Conservation (phyloP, 1,140 invertebrate species). For the Lucilia sericata region DNA sequence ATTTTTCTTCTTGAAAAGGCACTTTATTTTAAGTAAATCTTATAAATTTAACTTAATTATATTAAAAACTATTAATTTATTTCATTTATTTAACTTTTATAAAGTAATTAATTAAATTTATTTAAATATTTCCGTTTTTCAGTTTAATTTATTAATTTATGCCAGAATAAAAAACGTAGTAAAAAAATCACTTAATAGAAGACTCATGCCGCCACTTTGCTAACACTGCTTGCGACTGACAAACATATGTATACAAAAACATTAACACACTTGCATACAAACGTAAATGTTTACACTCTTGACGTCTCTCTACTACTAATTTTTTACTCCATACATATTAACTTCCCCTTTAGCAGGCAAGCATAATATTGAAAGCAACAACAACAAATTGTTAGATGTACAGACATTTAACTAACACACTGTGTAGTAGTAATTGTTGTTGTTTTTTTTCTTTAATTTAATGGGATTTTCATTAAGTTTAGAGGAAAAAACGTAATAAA, state of each 20-base stretch:
- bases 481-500: too few relatives aligned
- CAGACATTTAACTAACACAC: too few relatives aligned
- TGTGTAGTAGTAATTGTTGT: too few relatives aligned
- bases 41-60: neutral
- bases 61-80: neutral
- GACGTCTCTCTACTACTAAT: neutral
- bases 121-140: slow-evolving; percentile 2
- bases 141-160: neutral
- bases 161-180: too few relatives aligned
- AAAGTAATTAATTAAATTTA: slow-evolving; percentile 7
- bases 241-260: neutral
- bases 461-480: too few relatives aligned
- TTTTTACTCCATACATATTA: too few relatives aligned
- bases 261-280: neutral
- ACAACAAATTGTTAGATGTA: too few relatives aligned
- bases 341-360: too few relatives aligned
- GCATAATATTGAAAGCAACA: too few relatives aligned
- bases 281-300: neutral
- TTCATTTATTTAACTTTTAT: neutral
- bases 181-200: neutral
- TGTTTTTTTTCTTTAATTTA: too few relatives aligned
- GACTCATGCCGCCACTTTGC: slow-evolving; percentile 14
- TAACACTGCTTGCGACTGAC: neutral
- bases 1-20: too few relatives aligned
- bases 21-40: too few relatives aligned